phyloP scores from a whole-genome alignment of 2,113 vertebrate genomes.

The Caranx melampygus region DNA sequence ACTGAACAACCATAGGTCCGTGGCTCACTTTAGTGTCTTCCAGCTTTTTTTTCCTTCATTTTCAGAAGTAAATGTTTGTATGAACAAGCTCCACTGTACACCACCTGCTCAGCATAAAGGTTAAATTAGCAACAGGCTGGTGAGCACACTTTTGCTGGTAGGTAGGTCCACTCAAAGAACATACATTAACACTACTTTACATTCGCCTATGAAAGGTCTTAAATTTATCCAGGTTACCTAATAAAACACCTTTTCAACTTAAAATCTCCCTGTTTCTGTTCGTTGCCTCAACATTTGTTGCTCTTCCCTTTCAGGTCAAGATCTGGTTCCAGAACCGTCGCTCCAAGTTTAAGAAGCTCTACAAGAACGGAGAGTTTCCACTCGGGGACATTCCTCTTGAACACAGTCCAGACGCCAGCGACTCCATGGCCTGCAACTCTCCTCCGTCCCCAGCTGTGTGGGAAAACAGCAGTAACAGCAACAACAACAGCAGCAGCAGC shows the following conservation, averaged over 20 bases:
- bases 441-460: constrained; percentile 90
- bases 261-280: no score
- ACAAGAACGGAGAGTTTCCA: constrained; percentile 94
- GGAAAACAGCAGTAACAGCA: constrained; percentile 82
- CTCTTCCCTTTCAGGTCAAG: constrained; percentile 86
- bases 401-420: constrained; percentile 94
- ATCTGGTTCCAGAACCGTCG: constrained; percentile 98
- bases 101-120: no score
- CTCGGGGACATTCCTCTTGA: constrained; percentile 88
- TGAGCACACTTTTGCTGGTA: no score
- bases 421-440: constrained; percentile 95
- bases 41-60: no score
- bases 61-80: no score
- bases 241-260: no score
- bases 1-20: background rate
- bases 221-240: no score
- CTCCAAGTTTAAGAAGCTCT: constrained; percentile 97
- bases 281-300: background rate
- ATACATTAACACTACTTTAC: no score
- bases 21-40: background rate
- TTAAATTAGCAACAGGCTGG: no score
- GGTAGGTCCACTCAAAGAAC: no score
- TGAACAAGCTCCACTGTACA: no score
- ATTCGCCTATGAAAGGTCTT: no score
- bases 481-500: constrained; percentile 24